phyloP scores from a whole-genome alignment of 2,888 invertebrate genomes.

The Lepidocyrtinus sp. region DNA sequence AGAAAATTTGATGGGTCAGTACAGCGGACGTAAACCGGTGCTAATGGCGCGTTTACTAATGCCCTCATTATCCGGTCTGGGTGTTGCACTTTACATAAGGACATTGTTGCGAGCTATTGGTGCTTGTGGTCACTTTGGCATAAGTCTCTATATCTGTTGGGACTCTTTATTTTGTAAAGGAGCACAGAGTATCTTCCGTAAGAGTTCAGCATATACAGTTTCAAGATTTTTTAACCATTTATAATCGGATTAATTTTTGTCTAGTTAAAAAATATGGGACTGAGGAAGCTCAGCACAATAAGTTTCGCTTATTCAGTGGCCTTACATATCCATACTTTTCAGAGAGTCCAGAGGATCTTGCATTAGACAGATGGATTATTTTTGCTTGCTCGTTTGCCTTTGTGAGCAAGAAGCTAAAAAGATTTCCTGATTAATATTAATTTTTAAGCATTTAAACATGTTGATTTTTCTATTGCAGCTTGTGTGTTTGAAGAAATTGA shows the following conservation, averaged over 20 bases:
- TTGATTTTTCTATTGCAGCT: conserved; percentile 24
- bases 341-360: conserved; percentile 17
- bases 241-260: too few relatives aligned
- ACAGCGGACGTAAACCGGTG: conserved; percentile 60
- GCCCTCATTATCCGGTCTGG: conserved; percentile 55
- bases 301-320: conserved; percentile 29
- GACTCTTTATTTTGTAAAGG: conserved; percentile 60
- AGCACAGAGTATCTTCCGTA: conserved; percentile 33
- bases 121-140: conserved; percentile 36
- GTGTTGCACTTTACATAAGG: conserved; percentile 57
- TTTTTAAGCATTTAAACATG: neutral
- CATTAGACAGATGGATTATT: conserved; percentile 22
- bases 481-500: conserved; percentile 29
- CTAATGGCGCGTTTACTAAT: conserved; percentile 50
- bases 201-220: too few relatives aligned
- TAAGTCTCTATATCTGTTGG: conserved; percentile 45
- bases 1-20: conserved; percentile 64
- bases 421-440: neutral
- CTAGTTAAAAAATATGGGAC: too few relatives aligned
- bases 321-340: neutral
- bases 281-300: conserved; percentile 23
- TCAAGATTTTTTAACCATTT: too few relatives aligned
- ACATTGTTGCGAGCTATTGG: conserved; percentile 54
- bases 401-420: too few relatives aligned
- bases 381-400: neutral